Evolutionary conservation across 2,113 vertebrate species (phyloP), one percentile per base, ranked within the genome.

Genomic region (Nannobrachium achirus): DNA sequence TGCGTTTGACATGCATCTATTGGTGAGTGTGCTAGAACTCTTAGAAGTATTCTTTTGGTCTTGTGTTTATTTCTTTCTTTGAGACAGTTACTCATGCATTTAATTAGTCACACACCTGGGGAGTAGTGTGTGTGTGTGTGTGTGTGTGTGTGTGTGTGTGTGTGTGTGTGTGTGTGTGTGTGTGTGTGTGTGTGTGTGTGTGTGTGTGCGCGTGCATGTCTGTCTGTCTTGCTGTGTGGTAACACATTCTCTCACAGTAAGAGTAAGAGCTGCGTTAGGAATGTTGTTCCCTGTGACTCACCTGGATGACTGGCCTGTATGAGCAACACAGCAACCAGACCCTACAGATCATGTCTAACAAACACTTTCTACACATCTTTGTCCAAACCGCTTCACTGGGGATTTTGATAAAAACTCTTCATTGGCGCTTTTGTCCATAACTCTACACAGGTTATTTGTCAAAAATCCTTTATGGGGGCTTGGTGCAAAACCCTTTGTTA

Each of bases 51-150:
- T 67, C 72, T 46, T 80, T 77, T 63, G 66, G 38, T 44, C 71
- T 55, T 51, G 64, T 48, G 52, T 69, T 56, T 58, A 52, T 55
- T 49, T 68, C 11, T 67, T 53, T 73, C 44, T 76, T 78, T 71
- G 74, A 85, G 82, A 88, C 85, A 82, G 81, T 93, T 92, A 91
- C 83, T 93, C 89, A 91, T 83, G 64, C 79, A 63, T 71, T 76
- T 87, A 86, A 92, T 88, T 90, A 87, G 87, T 81, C 75, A 81
- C 82, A 75, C 89, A 92, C 90, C 90, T 92, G 91, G 81, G 78
- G 63, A 70, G 69, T 33, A 2, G 25, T 33, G n/a, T n/a, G n/a
- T n/a, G n/a, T 50, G 73, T 58, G 66, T 66, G 48, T 71, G 42
- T 61, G 62, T 67, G 66, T 69, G 64, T 51, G 61, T 63, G 67